A percentile compares a stretch with the other conserved stretches of the same genome.
These are phyloP conservation scores for Phallusia fumigata DNA, from an alignment of 23 tunicate genomes.

Conservation along the genomic window DNA sequence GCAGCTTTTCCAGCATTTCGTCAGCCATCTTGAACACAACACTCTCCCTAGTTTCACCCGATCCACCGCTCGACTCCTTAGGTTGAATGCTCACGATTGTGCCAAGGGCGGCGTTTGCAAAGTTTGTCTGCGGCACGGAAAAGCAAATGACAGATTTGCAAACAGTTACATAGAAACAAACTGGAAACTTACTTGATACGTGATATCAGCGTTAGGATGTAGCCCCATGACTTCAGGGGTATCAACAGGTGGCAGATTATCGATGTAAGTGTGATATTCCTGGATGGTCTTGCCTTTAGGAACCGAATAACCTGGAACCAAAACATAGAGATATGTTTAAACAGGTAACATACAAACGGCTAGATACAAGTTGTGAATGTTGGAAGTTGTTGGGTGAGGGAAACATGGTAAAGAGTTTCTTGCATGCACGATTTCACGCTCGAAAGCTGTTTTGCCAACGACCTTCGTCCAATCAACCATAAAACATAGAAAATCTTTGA, in stretches of 20 bases:
- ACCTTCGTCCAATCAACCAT: no score
- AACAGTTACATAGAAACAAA: no score
- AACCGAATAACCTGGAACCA: conserved; percentile 60
- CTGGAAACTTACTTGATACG: conserved; percentile 73
- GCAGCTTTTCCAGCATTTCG: conserved; percentile 97
- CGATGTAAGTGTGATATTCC: conserved; percentile 88
- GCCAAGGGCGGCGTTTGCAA: conserved; percentile 85
- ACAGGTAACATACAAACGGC: no score
- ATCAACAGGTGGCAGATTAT: conserved; percentile 90
- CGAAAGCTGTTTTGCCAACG: no score
- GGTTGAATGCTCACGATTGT: conserved; percentile 99
- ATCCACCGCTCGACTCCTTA: conserved; percentile 97
- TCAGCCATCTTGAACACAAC: conserved; percentile 92
- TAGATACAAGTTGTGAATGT: no score
- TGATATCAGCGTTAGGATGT: conserved; percentile 98
- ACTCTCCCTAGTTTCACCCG: conserved; percentile 95
- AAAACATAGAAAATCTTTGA: no score
- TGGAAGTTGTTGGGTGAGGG: no score
- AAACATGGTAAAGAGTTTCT: no score
- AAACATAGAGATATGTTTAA: no score
- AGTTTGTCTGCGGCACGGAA: conserved; percentile 86
- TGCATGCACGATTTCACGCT: no score
- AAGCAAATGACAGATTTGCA: no score
- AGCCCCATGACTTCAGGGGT: conserved; percentile 99
- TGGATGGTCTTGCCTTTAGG: conserved; percentile 84